Base-by-base conservation (phyloP, 2,888 invertebrate species). In the Cheilosia pagana region DNA sequence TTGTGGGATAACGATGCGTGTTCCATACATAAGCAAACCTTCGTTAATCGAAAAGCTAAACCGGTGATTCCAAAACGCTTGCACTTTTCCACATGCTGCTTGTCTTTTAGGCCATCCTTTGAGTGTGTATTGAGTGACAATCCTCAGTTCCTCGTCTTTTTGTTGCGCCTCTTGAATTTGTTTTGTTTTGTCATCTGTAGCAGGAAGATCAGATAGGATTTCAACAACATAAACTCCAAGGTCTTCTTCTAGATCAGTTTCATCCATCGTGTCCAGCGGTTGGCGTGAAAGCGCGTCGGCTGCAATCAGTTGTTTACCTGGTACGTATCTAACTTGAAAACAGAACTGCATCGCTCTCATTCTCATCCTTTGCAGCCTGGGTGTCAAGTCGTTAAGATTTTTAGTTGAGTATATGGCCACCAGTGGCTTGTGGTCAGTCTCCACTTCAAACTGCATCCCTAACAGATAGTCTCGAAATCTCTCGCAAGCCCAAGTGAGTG, bases 391-490 rank as follows among this genome's bases (percentile, higher is more conserved):
- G 7, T 70, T 59, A 1, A 70, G 41, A 39, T 70, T 57, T 39
- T 70, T 50, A 7, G 48, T 50, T 31, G 19, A 45, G 28, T 45
- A 75, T 8, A 75, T 75, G 3, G 60, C 19, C 3, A 76, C 50
- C 21, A 76, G 48, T 28, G 70, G 68, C 25, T 77, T 68, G 39
- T 77, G 67, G 43, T 70, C 77, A 10, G 77, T 68, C 6, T 67
- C 77, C 1, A 92, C 81, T 0, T 87, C 88, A 86, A 92, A 92
- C 4, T 88, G 78, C 4, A 89, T 81, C 3, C 91, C 92, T 76
- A 88, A 89, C 3, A 92, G 31, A 79, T 90, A 92, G 8, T 89
- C 87, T 65, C 90, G 88, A 83, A 92, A 92, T 81, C 88, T 88
- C 16, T 68, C 60, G 23, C 67, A 62, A 5, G 60, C 62, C 67